These are phyloP conservation scores for Parasteatoda tepidariorum DNA, from an alignment of 1,140 invertebrate genomes.

Conservation along the genomic window DNA sequence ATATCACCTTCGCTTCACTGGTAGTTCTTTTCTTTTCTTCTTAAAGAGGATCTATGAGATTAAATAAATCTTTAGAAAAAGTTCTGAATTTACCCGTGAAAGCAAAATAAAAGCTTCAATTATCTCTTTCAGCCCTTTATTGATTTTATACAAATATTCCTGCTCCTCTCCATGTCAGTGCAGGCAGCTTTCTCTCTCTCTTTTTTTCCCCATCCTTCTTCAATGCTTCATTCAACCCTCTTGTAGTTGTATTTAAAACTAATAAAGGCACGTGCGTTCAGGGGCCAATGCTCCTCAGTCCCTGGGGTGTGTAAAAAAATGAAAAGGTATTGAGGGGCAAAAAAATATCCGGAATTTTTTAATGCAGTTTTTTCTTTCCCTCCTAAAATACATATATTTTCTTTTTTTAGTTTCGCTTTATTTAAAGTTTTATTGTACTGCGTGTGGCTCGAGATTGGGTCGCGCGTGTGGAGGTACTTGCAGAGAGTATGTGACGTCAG, in stretches of 20 bases:
- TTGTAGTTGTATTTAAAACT: slow-evolving; percentile 52
- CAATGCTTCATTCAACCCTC: background rate
- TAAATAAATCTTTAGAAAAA: slow-evolving; percentile 26
- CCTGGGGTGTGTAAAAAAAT: slow-evolving; percentile 10
- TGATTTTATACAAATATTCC: slow-evolving; percentile 49
- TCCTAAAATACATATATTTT: slow-evolving; percentile 20
- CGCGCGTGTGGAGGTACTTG: background rate
- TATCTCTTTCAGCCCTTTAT: slow-evolving; percentile 53
- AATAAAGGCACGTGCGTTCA: slow-evolving; percentile 49
- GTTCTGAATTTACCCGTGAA: slow-evolving; percentile 15
- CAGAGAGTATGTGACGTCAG: background rate
- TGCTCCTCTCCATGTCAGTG: slow-evolving; percentile 21
- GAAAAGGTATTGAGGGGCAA: background rate
- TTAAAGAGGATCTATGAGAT: slow-evolving; percentile 24
- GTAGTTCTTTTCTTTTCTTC: too few relatives aligned
- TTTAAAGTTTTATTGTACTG: slow-evolving; percentile 44
- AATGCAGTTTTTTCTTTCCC: background rate
- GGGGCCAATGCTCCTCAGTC: slow-evolving; percentile 42
- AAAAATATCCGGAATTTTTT: slow-evolving; percentile 25
- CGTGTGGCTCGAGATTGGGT: slow-evolving; percentile 29
- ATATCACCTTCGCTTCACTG: too few relatives aligned
- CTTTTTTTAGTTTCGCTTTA: slow-evolving; percentile 8
- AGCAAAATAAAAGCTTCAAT: slow-evolving; percentile 56
- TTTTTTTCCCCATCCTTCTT: background rate
- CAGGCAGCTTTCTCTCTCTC: background rate